A percentile compares a stretch with the other conserved stretches of the same genome.
phyloP scores from a whole-genome alignment of 2,113 vertebrate species.

The Xiphophorus couchianus region DNA sequence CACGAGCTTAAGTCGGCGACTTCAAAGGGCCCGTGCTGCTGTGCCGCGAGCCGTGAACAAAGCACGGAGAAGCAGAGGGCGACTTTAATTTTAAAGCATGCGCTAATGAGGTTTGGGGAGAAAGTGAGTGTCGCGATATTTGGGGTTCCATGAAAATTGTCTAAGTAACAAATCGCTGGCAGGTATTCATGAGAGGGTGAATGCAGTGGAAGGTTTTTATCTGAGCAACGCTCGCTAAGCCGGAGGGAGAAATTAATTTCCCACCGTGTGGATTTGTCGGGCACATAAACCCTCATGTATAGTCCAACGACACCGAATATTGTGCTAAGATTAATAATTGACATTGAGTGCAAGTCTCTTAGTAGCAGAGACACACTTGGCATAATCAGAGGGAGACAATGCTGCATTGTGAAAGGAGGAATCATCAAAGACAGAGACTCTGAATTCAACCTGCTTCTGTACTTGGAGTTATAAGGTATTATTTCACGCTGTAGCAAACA shows the following conservation, averaged over 20 bases:
- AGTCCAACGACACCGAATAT: constrained; percentile 8
- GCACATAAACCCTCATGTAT: constrained; percentile 5
- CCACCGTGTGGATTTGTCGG: constrained; percentile 9
- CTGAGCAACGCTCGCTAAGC: constrained; percentile 21
- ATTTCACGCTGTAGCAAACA: constrained; percentile 23
- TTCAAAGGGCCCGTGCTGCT: constrained; percentile 55
- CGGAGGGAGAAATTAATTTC: constrained; percentile 29
- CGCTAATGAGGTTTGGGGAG: constrained; percentile 65
- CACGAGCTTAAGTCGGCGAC: constrained; percentile 21
- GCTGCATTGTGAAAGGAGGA: constrained; percentile 16
- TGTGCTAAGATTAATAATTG: constrained; percentile 10
- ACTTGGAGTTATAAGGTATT: constrained; percentile 10
- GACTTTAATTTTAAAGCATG: constrained; percentile 67
- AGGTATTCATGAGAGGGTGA: constrained; percentile 37
- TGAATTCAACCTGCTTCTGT: constrained; percentile 20
- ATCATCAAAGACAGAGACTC: constrained; percentile 23
- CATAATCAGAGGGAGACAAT: constrained; percentile 1
- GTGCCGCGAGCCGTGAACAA: constrained; percentile 51
- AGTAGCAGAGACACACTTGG: constrained; percentile 4
- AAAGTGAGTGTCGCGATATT: constrained; percentile 30
- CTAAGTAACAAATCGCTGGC: constrained; percentile 24
- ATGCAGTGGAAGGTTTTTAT: constrained; percentile 12
- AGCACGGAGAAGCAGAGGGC: constrained; percentile 44
- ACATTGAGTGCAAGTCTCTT: neutral
- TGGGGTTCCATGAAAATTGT: constrained; percentile 4